Conservation (phyloP, 2,888 invertebrate species). For the Agrilus cyanescens region DNA sequence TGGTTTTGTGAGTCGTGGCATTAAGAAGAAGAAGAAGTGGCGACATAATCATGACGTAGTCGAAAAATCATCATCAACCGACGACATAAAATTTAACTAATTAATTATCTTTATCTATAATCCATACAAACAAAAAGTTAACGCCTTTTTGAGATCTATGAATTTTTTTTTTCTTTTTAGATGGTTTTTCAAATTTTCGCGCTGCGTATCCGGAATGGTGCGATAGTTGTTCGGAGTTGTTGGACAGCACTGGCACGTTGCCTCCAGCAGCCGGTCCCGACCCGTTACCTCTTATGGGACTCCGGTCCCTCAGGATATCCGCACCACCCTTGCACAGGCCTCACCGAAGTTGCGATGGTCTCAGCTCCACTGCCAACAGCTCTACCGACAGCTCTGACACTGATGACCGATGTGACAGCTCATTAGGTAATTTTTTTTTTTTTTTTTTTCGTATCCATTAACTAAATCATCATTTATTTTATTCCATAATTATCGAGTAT, state of each 20-base stretch:
- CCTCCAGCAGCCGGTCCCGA: slow-evolving; percentile 25
- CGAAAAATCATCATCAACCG: too few species aligned
- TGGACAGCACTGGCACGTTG: slow-evolving; percentile 23
- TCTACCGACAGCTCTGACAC: slow-evolving; percentile 36
- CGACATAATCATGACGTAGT: too few species aligned
- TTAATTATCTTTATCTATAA: too few species aligned
- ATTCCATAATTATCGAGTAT: too few species aligned
- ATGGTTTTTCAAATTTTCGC: slow-evolving; percentile 76
- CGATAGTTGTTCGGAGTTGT: slow-evolving; percentile 56
- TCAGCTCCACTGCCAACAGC: slow-evolving; percentile 34
- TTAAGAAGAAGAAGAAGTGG: too few species aligned
- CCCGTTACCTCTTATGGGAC: slow-evolving; percentile 31
- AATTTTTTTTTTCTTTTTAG: slow-evolving; percentile 43
- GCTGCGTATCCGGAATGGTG: slow-evolving; percentile 86
- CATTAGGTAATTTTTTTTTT: slow-evolving; percentile 28
- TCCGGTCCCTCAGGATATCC: slow-evolving; percentile 32
- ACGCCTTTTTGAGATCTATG: too few species aligned
- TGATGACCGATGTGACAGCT: slow-evolving; percentile 39
- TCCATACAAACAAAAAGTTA: too few species aligned
- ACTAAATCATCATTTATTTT: too few species aligned
- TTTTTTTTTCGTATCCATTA: too few species aligned
- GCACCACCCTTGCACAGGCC: slow-evolving; percentile 26
- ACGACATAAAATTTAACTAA: too few species aligned
- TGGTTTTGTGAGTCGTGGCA: too few species aligned
- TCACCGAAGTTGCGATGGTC: slow-evolving; percentile 29